Base-by-base conservation (phyloP, 1,140 invertebrate species). In the Maniola jurtina region DNA sequence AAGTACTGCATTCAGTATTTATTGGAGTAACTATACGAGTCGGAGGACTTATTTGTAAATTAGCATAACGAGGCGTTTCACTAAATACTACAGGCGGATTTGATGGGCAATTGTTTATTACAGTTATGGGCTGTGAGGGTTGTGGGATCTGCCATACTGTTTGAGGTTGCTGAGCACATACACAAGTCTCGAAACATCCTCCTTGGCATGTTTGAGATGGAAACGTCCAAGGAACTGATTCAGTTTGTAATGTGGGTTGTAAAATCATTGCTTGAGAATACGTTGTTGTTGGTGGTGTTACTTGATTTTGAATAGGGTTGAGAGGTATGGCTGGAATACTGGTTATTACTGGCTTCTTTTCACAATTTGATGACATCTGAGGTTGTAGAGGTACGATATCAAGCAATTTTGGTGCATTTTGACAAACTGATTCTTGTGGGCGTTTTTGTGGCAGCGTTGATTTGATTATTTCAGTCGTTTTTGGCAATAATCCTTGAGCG, bases 1-100 rank as follows among this genome's bases (percentile, higher is more conserved):
- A 38, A 38, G 38, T 38, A 38, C 7, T 1, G 10, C 10, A 38
- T 38, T 38, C 0, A 47, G 34, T 45, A 7, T 52, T 68, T 10
- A 68, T 60, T 66, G 35, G 45, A 52, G 71, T 48, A 38, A 66
- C 42, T 36, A 47, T 14, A 45, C 9, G 5, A 45, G 42, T 11
- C 5, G 9, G 42, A 2, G 42, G 13, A n/a, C 13, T 45, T 45
- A n/a, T 45, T 45, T 45, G 42, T n/a, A 45, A 13, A 45, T 45
- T 45, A 45, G 42, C 9, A 11, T 45, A 45, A 45, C 2, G 10
- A 40, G 38, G 6, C 0, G 42, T n/a, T 45, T 45, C 42, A 13
- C 5, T 45, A 11, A 45, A 45, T 5, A 45, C 9, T 11, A 45
- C 11, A 11, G 42, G 42, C 11, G 0, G 42, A n/a, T 45, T 45